These are phyloP conservation scores for Eristalis tenax DNA, from an alignment of 2,888 invertebrate species.

Conservation along the genomic window DNA sequence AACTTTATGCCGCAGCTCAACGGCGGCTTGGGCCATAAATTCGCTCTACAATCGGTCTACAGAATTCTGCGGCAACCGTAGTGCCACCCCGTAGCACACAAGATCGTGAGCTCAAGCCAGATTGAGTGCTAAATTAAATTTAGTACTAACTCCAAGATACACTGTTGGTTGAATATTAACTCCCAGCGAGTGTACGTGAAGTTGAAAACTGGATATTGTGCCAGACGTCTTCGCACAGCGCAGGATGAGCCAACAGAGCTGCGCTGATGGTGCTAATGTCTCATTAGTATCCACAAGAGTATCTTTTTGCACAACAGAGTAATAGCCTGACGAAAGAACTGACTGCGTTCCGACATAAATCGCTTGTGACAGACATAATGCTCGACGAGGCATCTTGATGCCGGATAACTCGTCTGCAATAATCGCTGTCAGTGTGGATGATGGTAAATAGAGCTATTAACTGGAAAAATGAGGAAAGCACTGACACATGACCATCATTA, in stretches of 20 bases:
- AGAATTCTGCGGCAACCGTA: not conserved
- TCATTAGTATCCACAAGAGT: slow-evolving; percentile 47
- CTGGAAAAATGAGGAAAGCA: slow-evolving; percentile 44
- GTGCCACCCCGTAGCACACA: not conserved
- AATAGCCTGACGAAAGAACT: slow-evolving; percentile 2
- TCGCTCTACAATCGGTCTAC: not conserved
- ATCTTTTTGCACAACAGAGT: slow-evolving; percentile 17
- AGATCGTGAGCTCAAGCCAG: slow-evolving; percentile 26
- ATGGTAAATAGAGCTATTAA: slow-evolving; percentile 52
- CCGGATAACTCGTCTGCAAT: not conserved
- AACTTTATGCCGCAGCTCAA: slow-evolving; percentile 20
- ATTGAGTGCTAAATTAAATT: slow-evolving; percentile 43
- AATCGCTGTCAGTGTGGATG: slow-evolving; percentile 33
- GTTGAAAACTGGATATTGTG: not conserved
- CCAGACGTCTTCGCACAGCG: slow-evolving; percentile 34
- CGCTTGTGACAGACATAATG: slow-evolving; percentile 29
- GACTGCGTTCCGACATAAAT: slow-evolving; percentile 26
- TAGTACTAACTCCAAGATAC: slow-evolving; percentile 20
- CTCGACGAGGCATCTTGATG: slow-evolving; percentile 11
- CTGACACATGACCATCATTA: slow-evolving; percentile 26
- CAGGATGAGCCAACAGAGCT: slow-evolving; percentile 50
- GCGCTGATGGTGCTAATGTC: slow-evolving; percentile 8
- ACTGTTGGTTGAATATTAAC: slow-evolving; percentile 8
- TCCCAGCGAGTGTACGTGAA: not conserved
- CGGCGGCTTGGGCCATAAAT: slow-evolving; percentile 28